Evolutionary conservation across 2,113 vertebrate species (phyloP).

Genomic region (Aspidoscelis tigris): DNA sequence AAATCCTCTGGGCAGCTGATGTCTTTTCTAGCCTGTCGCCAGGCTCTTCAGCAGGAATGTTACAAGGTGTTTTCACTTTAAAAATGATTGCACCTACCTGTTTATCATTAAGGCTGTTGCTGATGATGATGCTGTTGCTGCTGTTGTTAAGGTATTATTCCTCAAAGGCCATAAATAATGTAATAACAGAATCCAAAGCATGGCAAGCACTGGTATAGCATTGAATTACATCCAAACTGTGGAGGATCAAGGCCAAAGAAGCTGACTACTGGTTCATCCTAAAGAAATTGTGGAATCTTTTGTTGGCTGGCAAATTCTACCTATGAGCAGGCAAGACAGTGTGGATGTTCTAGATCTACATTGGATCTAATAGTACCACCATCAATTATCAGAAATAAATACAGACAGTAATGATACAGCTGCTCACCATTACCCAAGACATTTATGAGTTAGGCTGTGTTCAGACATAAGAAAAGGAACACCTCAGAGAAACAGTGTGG

Average conservation of each 20-base stretch:
- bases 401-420: neutral
- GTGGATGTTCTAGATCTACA: neutral
- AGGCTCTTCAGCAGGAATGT: constrained; percentile 29
- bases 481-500: too few species aligned
- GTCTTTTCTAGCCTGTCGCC: constrained; percentile 51
- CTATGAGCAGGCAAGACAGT: neutral
- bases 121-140: neutral
- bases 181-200: neutral
- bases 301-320: neutral
- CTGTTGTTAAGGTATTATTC: neutral
- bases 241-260: neutral
- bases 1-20: constrained; percentile 52
- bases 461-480: too few species aligned
- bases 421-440: neutral
- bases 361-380: too few species aligned
- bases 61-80: constrained; percentile 13
- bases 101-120: neutral
- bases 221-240: neutral
- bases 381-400: too few species aligned
- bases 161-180: neutral
- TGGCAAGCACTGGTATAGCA: neutral
- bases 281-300: neutral
- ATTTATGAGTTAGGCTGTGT: too few species aligned
- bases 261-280: neutral
- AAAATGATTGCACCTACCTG: neutral